phyloP scores from a whole-genome alignment of 1,140 invertebrate species.

The Schlechtendalia chinensis region DNA sequence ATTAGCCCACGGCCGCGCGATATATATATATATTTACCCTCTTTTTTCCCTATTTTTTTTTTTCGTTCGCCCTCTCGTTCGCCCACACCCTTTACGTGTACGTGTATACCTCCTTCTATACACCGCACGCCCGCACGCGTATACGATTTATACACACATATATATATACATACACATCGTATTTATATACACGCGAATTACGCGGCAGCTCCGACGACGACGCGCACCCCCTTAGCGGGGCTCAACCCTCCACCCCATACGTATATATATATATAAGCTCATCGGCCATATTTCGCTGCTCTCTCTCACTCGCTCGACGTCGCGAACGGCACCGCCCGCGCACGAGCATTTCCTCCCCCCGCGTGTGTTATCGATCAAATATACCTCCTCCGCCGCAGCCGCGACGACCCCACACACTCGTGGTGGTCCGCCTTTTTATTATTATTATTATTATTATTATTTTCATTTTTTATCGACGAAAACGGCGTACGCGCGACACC shows the following conservation, averaged over 20 bases:
- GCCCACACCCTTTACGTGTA: not conserved
- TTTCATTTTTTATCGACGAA: not conserved
- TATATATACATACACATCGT: not conserved
- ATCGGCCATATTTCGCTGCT: slow-evolving; percentile 2
- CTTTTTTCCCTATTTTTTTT: not conserved
- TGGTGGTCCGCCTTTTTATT: slow-evolving; percentile 15
- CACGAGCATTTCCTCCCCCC: slow-evolving; percentile 15
- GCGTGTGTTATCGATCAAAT: slow-evolving; percentile 43
- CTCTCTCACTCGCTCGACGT: not conserved
- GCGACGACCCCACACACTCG: not conserved
- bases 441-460: not conserved
- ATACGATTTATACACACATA: not conserved
- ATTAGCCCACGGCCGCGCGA: slow-evolving; percentile 35
- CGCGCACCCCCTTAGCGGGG: not conserved
- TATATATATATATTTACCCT: slow-evolving; percentile 5
- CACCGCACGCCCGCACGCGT: not conserved
- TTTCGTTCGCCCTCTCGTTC: not conserved
- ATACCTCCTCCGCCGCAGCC: not conserved
- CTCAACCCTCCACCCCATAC: not conserved
- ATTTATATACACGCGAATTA: not conserved
- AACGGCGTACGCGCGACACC: not conserved
- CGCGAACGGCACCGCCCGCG: not conserved
- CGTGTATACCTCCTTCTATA: not conserved
- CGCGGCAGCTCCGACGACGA: not conserved
- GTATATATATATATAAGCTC: not conserved